These are phyloP conservation scores for Stomatorhinus ivindoensis DNA, from an alignment of 2,113 vertebrate genomes.

Conservation along the genomic window DNA sequence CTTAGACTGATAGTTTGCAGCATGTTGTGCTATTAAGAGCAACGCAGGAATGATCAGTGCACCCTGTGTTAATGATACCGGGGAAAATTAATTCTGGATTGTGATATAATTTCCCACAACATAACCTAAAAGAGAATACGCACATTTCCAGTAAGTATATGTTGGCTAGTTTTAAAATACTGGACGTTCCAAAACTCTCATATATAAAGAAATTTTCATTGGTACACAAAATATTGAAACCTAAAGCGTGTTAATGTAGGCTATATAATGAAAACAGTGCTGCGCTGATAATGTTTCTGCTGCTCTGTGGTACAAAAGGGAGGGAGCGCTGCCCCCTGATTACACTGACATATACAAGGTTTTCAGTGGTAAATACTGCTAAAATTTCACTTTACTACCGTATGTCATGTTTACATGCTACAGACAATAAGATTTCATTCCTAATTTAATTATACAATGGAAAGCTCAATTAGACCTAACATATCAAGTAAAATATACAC, in stretches of 20 bases:
- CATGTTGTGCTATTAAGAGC: not conserved
- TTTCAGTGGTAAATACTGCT: not conserved
- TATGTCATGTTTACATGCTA: not conserved
- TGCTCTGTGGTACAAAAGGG: not conserved
- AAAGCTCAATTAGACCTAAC: not conserved
- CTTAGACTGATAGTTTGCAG: not conserved
- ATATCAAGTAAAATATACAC: not conserved
- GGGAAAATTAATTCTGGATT: not conserved
- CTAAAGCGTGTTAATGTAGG: not conserved
- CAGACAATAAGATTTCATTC: not conserved
- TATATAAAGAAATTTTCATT: not conserved
- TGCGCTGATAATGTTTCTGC: not conserved
- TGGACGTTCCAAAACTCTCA: not conserved
- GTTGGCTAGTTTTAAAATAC: not conserved
- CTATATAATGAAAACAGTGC: not conserved
- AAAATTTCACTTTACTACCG: not conserved
- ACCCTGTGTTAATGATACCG: not conserved
- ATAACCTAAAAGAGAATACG: not conserved
- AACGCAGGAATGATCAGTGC: not conserved
- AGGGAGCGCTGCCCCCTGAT: not conserved
- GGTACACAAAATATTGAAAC: not conserved
- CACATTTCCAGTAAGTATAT: not conserved
- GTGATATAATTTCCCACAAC: not conserved
- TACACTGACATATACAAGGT: not conserved
- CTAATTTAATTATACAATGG: not conserved